Evolutionary conservation across 2,797 vertebrate genomes (phyloP).

Genomic region (Alcedo atthis): DNA sequence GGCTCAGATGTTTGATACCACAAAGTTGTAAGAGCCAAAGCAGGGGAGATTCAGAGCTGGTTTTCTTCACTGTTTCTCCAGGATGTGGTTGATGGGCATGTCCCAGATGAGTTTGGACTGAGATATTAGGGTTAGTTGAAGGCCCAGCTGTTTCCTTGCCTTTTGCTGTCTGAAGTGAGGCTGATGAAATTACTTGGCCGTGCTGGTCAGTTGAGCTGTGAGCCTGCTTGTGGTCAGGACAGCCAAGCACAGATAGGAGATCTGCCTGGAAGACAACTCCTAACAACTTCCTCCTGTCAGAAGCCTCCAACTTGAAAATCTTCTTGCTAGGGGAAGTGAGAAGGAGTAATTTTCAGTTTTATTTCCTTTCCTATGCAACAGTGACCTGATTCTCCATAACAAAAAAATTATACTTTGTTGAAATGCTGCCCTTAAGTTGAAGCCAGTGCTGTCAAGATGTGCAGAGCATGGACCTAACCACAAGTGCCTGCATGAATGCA

Average conservation of each 20-base stretch:
- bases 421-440: neutral
- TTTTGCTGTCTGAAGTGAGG: neutral
- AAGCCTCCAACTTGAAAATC: neutral
- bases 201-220: fast-evolving
- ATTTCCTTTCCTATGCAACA: neutral
- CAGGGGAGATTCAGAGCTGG: neutral
- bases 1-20: neutral
- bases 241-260: neutral
- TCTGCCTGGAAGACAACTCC: neutral
- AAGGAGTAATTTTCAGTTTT: neutral
- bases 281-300: neutral
- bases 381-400: neutral
- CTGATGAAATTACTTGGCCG: neutral
- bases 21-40: neutral
- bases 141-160: neutral
- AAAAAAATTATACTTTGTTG: neutral
- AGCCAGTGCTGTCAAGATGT: neutral
- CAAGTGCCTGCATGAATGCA: neutral
- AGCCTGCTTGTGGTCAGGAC: neutral
- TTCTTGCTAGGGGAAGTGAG: neutral
- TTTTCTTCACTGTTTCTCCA: neutral
- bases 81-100: neutral
- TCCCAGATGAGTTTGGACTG: neutral
- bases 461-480: neutral
- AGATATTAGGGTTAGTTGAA: neutral